phyloP scores from a whole-genome alignment of 2,888 invertebrate species.

The Chrysolina oricalcia region DNA sequence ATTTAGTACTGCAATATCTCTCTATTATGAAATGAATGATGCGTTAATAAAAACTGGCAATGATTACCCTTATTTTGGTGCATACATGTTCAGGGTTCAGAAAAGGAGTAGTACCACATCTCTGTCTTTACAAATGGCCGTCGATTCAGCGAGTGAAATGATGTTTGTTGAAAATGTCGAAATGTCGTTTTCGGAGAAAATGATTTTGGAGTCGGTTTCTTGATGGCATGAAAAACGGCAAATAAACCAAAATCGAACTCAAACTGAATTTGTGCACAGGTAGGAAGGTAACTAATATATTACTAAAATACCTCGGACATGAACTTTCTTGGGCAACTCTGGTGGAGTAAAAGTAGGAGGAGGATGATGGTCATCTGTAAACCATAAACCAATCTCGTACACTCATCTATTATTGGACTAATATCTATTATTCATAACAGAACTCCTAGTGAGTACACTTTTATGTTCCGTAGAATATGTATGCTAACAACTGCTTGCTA shows the following conservation, averaged over 20 bases:
- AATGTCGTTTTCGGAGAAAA: not conserved
- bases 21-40: conserved; percentile 17
- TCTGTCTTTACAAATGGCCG: not conserved
- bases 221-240: conserved; percentile 19
- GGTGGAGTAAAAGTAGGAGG: conserved; percentile 98
- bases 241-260: conserved; percentile 20
- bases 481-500: not conserved
- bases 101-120: conserved; percentile 7
- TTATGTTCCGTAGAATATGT: not conserved
- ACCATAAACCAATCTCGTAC: conserved; percentile 82
- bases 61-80: not conserved
- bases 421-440: not conserved
- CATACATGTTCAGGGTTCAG: not conserved
- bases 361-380: conserved; percentile 97
- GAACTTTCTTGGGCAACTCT: conserved; percentile 99
- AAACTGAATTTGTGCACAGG: conserved; percentile 40
- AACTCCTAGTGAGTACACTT: not conserved
- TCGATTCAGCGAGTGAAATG: not conserved
- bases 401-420: conserved; percentile 65
- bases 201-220: not conserved
- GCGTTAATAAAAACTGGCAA: not conserved
- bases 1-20: too few species aligned
- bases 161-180: not conserved
- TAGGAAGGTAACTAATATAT: conserved; percentile 46
- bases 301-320: conserved; percentile 87